phyloP scores from a whole-genome alignment of 2,797 vertebrate genomes.

The Novumbra hubbsi region DNA sequence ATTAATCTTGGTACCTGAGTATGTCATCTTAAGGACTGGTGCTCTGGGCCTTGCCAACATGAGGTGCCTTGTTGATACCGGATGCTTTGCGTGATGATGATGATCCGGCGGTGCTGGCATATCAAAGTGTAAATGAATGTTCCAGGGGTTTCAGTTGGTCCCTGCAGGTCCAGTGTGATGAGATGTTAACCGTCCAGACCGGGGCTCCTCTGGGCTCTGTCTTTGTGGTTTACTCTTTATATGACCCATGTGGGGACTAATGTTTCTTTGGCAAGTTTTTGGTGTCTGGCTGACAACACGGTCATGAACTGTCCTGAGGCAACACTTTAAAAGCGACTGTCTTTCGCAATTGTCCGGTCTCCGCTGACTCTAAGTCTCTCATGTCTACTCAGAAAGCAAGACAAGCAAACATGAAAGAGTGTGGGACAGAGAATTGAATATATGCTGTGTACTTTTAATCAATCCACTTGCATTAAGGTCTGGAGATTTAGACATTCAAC shows the following conservation, averaged over 20 bases:
- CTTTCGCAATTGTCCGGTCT: too few species aligned
- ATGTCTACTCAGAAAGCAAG: too few species aligned
- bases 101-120: not conserved
- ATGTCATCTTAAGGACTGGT: conserved; percentile 35
- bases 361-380: too few species aligned
- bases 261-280: too few species aligned
- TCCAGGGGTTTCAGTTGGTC: not conserved
- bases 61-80: conserved; percentile 8
- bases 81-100: not conserved
- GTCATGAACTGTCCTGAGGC: too few species aligned
- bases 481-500: not conserved
- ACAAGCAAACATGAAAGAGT: not conserved
- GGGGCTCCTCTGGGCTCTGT: too few species aligned
- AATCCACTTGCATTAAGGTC: not conserved
- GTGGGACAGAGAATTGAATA: not conserved
- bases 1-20: conserved; percentile 43
- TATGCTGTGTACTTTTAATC: not conserved
- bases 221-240: too few species aligned
- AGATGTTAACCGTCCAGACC: too few species aligned
- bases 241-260: too few species aligned
- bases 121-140: not conserved
- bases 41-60: conserved; percentile 5
- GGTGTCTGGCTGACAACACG: too few species aligned
- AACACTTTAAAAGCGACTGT: too few species aligned
- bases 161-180: too few species aligned